Conservation (phyloP, 2,888 invertebrate species). For the Drosophila gaucha region DNA sequence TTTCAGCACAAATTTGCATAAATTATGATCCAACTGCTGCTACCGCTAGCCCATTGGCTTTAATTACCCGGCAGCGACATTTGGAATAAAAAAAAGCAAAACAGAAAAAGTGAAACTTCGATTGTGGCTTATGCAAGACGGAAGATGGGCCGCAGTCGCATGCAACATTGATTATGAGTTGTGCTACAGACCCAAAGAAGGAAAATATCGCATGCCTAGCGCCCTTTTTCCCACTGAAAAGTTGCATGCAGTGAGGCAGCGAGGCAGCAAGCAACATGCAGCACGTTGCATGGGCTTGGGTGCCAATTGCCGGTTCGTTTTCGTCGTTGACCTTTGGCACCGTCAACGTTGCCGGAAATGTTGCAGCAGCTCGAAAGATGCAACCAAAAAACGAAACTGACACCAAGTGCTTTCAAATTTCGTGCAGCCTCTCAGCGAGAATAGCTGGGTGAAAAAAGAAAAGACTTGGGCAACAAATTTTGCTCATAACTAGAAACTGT, state of each 20-base stretch:
- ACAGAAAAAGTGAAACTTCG: constrained; percentile 66
- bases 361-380: constrained; percentile 43
- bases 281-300: constrained; percentile 40
- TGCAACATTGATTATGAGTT: constrained; percentile 69
- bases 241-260: constrained; percentile 14
- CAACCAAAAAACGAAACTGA: constrained; percentile 40
- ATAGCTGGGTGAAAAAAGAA: constrained; percentile 5
- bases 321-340: constrained; percentile 69
- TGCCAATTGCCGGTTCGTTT: constrained; percentile 60
- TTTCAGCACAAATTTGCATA: constrained; percentile 61
- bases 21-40: constrained; percentile 48
- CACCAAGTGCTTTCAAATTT: constrained; percentile 14
- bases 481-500: constrained; percentile 5
- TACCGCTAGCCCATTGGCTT: constrained; percentile 54
- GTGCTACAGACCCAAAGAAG: constrained; percentile 72
- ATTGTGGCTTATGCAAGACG: constrained; percentile 71
- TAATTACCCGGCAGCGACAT: constrained; percentile 69
- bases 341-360: constrained; percentile 66
- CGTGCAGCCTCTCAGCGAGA: constrained; percentile 33
- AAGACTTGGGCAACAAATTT: constrained; percentile 16
- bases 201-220: constrained; percentile 55
- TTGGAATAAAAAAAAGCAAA: constrained; percentile 12
- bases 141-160: constrained; percentile 62
- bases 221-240: constrained; percentile 55
- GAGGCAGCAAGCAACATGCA: constrained; percentile 16